Evolutionary conservation across 2,113 vertebrate genomes (phyloP), one percentile per base, ranked within the genome.

Genomic region (Melanostigma gelatinosum): DNA sequence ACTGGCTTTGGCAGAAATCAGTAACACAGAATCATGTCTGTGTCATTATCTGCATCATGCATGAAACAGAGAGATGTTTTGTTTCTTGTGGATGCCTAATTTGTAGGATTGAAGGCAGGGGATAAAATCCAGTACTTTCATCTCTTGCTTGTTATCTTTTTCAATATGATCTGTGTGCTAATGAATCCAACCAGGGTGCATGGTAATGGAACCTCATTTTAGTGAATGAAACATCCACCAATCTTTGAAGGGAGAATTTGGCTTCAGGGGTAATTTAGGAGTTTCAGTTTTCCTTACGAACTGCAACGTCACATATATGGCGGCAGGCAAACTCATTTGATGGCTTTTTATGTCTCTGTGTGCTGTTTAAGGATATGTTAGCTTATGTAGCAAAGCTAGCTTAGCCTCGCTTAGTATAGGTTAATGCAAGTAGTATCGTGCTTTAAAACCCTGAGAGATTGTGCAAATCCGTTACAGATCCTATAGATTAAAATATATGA

Each of bases 121-220:
- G 85, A 68, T 77, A 61, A 84, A 83, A 79, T 72, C 83, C 65
- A 75, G 48, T 84, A 77, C 88, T 87, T 88, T 92, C 79, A 88
- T 92, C 83, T 85, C 58, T n/a, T 1, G 50, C 88, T 91, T 92
- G 78, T 85, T 87, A 87, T 90, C 84, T 88, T 80, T 85, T 87
- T 83, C 84, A 87, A 83, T 80, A 85, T 86, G 79, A 86, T 86
- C 85, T 75, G 72, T 57, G 79, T 44, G 61, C 81, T 86, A 90
- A 91, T 90, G 85, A 88, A 82, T 79, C 75, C 72, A 58, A 89
- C 79, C 70, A 85, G 75, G 87, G 77, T 84, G 79, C 78, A 70
- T 52, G 68, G 71, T 81, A 87, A 87, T 85, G 79, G 50, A 57
- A 71, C 79, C 84, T 81, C 77, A 77, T 83, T 90, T 83, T 38